Conservation (phyloP, 2,113 vertebrate genomes). For the Grallaria varia region DNA sequence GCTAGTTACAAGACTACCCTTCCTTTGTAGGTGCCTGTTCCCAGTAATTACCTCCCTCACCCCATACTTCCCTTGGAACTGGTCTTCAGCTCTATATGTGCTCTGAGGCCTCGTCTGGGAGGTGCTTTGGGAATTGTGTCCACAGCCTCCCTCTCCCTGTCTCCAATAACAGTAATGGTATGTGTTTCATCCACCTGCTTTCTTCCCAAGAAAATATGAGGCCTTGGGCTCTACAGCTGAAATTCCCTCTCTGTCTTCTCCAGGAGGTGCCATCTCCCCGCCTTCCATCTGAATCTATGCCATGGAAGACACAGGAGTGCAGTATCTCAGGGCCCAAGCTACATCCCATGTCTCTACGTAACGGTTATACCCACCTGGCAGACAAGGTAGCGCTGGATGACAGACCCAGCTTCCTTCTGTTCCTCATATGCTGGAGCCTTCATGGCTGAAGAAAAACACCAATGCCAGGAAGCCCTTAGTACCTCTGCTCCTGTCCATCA, state of each 20-base stretch:
- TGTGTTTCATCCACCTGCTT: background rate
- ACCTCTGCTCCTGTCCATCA: background rate
- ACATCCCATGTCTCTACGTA: background rate
- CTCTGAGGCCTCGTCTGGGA: background rate
- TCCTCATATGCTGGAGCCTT: background rate
- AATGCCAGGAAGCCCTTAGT: background rate
- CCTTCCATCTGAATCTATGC: background rate
- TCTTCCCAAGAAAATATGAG: background rate
- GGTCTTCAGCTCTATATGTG: background rate
- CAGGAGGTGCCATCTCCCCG: background rate
- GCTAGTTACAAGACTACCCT: accelerated
- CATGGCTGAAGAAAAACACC: background rate
- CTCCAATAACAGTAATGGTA: background rate
- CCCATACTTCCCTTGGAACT: background rate
- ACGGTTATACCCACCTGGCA: background rate
- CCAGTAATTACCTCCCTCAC: background rate
- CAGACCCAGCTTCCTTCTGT: background rate
- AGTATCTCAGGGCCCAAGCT: background rate
- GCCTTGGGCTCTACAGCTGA: background rate
- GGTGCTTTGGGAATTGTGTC: background rate
- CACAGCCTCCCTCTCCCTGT: background rate
- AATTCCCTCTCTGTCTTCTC: background rate
- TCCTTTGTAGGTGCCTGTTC: background rate
- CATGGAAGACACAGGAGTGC: background rate
- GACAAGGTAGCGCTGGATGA: background rate